phyloP scores from a whole-genome alignment of 2,797 vertebrate genomes.

The Myiotriccus ornatus region DNA sequence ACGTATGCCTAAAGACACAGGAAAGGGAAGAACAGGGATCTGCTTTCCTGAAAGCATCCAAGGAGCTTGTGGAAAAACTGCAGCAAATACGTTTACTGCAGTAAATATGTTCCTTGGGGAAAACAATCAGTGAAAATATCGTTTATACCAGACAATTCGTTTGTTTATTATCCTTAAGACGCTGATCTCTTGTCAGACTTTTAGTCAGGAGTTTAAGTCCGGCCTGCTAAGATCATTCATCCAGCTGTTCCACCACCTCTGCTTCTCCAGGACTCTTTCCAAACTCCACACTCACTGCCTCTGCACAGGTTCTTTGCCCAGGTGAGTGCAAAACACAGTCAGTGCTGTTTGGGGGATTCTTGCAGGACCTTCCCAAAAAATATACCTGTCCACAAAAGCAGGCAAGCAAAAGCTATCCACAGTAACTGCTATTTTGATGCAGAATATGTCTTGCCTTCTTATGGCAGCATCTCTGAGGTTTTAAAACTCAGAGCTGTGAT shows the following conservation, averaged over 20 bases:
- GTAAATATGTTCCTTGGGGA: not conserved
- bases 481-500: not conserved
- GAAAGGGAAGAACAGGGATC: not conserved
- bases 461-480: not conserved
- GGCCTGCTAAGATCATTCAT: not conserved
- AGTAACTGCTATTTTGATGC: not conserved
- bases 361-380: not conserved
- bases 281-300: accelerated
- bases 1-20: not conserved
- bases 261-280: not conserved
- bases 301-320: not conserved
- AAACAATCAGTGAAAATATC: not conserved
- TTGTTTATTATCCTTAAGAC: not conserved
- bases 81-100: not conserved
- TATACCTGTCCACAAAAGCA: not conserved
- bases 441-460: not conserved
- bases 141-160: not conserved
- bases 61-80: not conserved
- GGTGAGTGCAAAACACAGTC: not conserved
- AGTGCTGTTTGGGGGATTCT: not conserved
- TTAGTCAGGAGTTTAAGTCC: not conserved
- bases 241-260: not conserved
- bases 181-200: not conserved
- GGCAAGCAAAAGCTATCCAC: not conserved
- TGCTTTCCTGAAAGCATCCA: not conserved